Conservation (phyloP, 2,113 vertebrate genomes). For the Oreocharis arfaki region DNA sequence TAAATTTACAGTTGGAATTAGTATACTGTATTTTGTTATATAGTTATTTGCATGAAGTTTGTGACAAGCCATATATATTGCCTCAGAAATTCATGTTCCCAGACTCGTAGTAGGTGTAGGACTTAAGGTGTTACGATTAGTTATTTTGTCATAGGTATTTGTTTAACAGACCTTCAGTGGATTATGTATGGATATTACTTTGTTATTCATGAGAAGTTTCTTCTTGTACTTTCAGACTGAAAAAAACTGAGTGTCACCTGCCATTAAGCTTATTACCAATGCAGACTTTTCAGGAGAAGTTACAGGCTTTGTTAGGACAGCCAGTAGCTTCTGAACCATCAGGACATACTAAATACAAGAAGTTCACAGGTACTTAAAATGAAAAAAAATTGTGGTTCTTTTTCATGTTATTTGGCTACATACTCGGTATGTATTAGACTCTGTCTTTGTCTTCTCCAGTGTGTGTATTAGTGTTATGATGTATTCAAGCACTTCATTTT, state of each 20-base stretch:
- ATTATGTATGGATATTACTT: background rate
- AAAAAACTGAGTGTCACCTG: constrained; percentile 68
- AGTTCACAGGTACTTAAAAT: constrained; percentile 74
- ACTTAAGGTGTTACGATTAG: background rate
- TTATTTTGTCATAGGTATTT: background rate
- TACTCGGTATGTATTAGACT: background rate
- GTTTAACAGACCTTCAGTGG: background rate
- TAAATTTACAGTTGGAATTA: constrained; percentile 46
- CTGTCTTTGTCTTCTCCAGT: fast-evolving
- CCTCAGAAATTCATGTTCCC: background rate
- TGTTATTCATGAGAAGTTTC: background rate
- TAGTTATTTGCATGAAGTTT: background rate
- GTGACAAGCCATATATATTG: background rate
- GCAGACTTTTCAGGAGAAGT: constrained; percentile 82
- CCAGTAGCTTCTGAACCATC: constrained; percentile 49
- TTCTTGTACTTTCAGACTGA: constrained; percentile 69
- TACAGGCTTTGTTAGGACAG: constrained; percentile 78
- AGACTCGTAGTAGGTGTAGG: background rate
- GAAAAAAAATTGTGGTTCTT: background rate
- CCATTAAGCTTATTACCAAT: constrained; percentile 76
- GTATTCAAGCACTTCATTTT: background rate
- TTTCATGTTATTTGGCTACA: background rate
- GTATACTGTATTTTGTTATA: background rate
- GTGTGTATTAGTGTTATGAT: background rate
- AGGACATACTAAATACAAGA: constrained; percentile 52